These are phyloP conservation scores for Coregonus clupeaformis DNA, from an alignment of 2,113 vertebrate genomes.

Conservation along the genomic window DNA sequence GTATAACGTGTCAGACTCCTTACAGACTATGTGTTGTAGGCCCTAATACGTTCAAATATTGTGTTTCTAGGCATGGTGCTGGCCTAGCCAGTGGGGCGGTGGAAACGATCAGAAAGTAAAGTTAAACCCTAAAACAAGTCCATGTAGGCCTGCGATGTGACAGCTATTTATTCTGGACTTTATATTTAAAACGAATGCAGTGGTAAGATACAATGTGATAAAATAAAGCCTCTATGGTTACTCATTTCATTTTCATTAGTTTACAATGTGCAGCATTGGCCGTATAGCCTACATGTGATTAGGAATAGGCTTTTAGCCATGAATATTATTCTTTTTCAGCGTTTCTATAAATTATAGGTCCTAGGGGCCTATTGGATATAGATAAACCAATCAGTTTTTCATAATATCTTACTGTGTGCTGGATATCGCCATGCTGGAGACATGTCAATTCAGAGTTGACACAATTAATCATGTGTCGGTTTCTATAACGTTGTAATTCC, in stretches of 20 bases:
- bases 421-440: slow-evolving; percentile 5
- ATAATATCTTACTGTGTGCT: not conserved
- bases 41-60: not conserved
- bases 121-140: not conserved
- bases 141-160: not conserved
- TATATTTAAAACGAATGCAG: not conserved
- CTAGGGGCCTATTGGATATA: not conserved
- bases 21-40: not conserved
- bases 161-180: not conserved
- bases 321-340: not conserved
- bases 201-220: too few species aligned
- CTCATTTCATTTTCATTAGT: too few species aligned
- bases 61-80: too few species aligned
- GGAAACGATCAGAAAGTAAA: not conserved
- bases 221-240: too few species aligned
- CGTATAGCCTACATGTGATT: not conserved
- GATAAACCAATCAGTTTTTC: not conserved
- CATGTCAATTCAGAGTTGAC: slow-evolving; percentile 5
- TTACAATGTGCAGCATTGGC: too few species aligned
- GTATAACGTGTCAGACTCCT: slow-evolving; percentile 1
- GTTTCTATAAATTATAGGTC: not conserved
- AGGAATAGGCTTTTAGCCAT: not conserved
- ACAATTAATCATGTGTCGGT: slow-evolving; percentile 39
- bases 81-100: not conserved
- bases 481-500: slow-evolving; percentile 51